Evolutionary conservation across 2,888 invertebrate species (phyloP), one percentile per base, ranked within the genome.

Genomic region (Melanchra persicariae): DNA sequence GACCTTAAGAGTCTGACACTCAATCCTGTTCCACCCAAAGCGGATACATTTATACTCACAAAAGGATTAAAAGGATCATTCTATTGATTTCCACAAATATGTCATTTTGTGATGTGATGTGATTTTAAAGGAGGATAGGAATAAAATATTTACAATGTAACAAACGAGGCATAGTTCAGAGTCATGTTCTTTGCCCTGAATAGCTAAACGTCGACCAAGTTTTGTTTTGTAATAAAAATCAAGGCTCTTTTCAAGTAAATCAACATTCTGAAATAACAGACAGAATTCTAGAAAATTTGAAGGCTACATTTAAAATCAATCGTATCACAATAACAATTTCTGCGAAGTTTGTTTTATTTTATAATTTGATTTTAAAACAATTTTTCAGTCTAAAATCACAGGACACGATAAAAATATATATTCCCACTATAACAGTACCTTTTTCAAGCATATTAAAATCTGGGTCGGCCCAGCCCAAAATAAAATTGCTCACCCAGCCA

Each of bases 401-500:
- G 22, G 19, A 24, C n/a, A 30, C 34, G 55, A n/a, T n/a, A n/a
- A 37, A 37, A 10, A 22, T 12, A n/a, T 24, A 51, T 40, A 51
- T 58, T 10, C 8, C 22, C 1, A 61, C 37, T 37, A 58, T 6
- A 58, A 71, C 22, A n/a, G 17, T 52, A 71, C 34, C 52, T 59
- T 74, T 74, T 62, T 26, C 12, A 79, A 62, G 58, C 75, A 72
- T 72, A 63, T 75, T 63, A 22, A 79, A 64, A 74, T 74, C 55
- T 15, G 24, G 43, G 81, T 49, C 52, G 24, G 43, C 43, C 17
- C 17, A 51, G 47, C 51, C 59, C 26, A 67, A 79, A 82, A 80
- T 47, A 80, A 80, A 80, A 63, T 80, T 43, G 67, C 58, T 74
- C 62, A 79, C 72, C 77, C 76, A 67, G 61, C 80, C 82, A 52